A percentile compares a stretch with the other conserved stretches of the same genome.
phyloP scores from a whole-genome alignment of 2,888 invertebrate genomes.

The Leistus spinibarbis region DNA sequence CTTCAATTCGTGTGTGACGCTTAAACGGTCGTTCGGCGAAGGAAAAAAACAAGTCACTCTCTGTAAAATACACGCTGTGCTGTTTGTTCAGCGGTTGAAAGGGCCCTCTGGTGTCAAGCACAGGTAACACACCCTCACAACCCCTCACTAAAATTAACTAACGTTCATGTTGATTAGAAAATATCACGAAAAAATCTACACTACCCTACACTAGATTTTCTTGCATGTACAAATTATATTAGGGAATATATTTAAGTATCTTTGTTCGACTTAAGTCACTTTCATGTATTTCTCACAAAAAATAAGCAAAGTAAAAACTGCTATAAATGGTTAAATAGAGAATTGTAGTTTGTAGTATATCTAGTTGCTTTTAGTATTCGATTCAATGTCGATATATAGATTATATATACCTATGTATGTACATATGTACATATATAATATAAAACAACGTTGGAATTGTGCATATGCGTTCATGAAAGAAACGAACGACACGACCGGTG shows the following conservation, averaged over 20 bases:
- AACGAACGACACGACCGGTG: neutral
- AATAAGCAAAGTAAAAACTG: too few relatives aligned
- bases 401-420: too few relatives aligned
- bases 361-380: too few relatives aligned
- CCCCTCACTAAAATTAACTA: neutral
- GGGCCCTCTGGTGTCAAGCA: neutral
- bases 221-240: neutral
- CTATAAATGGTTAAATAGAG: too few relatives aligned
- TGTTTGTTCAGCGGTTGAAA: neutral
- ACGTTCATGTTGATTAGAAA: neutral
- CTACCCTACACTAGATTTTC: neutral
- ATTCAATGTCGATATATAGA: too few relatives aligned
- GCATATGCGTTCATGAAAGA: neutral
- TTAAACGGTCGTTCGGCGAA: neutral
- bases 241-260: too few relatives aligned
- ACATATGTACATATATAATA: too few relatives aligned
- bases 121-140: neutral
- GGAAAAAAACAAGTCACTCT: conserved; percentile 5
- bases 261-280: too few relatives aligned
- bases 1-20: conserved; percentile 3
- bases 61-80: neutral
- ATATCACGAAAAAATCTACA: neutral
- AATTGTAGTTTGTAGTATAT: too few relatives aligned
- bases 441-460: neutral
- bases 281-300: too few relatives aligned